Evolutionary conservation across 2,113 vertebrate species (phyloP).

Genomic region (Cyanoramphus novaezelandiae): DNA sequence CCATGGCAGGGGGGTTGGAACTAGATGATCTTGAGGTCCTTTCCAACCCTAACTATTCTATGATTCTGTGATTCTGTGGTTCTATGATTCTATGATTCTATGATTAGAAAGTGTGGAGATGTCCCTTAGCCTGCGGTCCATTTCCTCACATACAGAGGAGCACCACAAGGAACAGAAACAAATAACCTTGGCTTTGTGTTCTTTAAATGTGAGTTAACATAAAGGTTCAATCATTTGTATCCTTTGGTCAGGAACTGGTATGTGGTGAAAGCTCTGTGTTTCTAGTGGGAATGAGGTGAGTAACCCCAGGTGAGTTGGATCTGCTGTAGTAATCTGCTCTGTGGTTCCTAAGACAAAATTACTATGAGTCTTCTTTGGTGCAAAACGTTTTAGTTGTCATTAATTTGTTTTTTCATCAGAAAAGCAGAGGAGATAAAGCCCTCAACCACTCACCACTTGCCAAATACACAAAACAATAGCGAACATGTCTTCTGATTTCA

Average conservation of each 20-base stretch:
- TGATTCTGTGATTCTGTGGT: too few species aligned
- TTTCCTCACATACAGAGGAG: neutral
- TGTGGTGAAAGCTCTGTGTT: neutral
- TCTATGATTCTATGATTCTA: too few species aligned
- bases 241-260: neutral
- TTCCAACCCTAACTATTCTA: too few species aligned
- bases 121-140: neutral
- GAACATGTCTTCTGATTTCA: neutral
- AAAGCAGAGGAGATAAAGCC: neutral
- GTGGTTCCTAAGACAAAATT: neutral
- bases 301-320: neutral
- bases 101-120: neutral
- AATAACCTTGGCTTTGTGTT: neutral
- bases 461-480: neutral
- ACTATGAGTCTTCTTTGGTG: neutral
- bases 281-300: neutral
- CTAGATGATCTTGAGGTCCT: too few species aligned
- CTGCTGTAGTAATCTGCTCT: neutral
- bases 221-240: neutral
- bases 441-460: neutral
- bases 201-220: neutral
- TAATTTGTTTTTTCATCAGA: neutral
- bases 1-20: too few species aligned
- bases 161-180: neutral
- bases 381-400: neutral